phyloP scores from a whole-genome alignment of 2,888 invertebrate species.

The Chaitophorus viminalis region DNA sequence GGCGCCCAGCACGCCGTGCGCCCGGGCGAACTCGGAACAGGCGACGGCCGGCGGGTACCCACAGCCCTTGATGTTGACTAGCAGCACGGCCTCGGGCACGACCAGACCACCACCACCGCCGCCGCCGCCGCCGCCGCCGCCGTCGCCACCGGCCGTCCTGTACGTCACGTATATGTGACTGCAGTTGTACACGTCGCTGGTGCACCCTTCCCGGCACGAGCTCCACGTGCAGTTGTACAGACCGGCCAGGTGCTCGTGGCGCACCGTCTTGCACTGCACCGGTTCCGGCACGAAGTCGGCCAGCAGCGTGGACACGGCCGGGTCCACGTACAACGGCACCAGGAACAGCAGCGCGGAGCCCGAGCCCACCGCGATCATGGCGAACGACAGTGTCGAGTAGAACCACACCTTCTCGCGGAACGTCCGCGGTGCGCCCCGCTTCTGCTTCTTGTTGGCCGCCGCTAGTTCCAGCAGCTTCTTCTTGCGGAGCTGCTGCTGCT shows the following conservation, averaged over 20 bases:
- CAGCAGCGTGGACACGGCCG: constrained; percentile 72
- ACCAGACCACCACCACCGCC: constrained; percentile 62
- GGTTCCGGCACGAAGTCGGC: constrained; percentile 80
- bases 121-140: constrained; percentile 67
- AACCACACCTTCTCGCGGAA: constrained; percentile 68
- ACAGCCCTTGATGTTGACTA: constrained; percentile 85
- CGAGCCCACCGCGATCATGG: constrained; percentile 77
- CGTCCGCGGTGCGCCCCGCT: constrained; percentile 63
- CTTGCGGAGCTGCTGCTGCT: constrained; percentile 77
- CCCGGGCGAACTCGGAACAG: constrained; percentile 79
- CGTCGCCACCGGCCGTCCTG: constrained; percentile 63
- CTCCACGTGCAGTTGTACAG: constrained; percentile 84
- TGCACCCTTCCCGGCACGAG: constrained; percentile 83
- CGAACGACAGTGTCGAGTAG: constrained; percentile 77
- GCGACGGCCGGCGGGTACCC: constrained; percentile 83
- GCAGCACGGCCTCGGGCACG: constrained; percentile 74
- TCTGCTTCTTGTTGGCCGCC: constrained; percentile 68
- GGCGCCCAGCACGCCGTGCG: constrained; percentile 77
- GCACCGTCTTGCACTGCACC: constrained; percentile 76
- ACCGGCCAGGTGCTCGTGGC: constrained; percentile 77
- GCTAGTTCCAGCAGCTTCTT: constrained; percentile 73
- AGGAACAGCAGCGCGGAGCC: constrained; percentile 79
- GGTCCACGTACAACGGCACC: constrained; percentile 79
- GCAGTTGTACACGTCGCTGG: constrained; percentile 79
- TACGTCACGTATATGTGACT: constrained; percentile 74